Conservation (phyloP, 2,888 invertebrate genomes). For the Spialia ferax region DNA sequence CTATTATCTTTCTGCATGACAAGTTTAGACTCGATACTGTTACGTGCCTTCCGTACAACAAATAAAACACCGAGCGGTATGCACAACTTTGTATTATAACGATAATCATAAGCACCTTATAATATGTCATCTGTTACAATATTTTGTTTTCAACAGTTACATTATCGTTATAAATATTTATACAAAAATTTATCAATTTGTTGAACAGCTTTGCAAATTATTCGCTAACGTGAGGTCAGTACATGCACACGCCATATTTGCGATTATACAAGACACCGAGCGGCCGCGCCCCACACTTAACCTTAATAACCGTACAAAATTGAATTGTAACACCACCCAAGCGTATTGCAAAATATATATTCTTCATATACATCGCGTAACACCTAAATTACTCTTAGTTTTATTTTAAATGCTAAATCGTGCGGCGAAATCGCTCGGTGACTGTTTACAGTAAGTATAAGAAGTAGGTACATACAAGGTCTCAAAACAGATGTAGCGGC, state of each 20-base stretch:
- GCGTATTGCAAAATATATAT: constrained; percentile 41
- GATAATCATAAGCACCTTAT: constrained; percentile 86
- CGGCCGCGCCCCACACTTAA: constrained; percentile 36
- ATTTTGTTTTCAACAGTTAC: constrained; percentile 81
- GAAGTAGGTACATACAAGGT: constrained; percentile 30
- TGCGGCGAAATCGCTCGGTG: constrained; percentile 35
- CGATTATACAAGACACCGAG: constrained; percentile 36
- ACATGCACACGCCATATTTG: constrained; percentile 53
- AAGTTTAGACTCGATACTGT: no score
- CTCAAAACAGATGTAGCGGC: neutral
- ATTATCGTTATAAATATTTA: constrained; percentile 84
- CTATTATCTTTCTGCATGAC: no score
- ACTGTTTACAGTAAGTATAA: constrained; percentile 32
- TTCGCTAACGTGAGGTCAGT: constrained; percentile 63
- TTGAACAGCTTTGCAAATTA: constrained; percentile 76
- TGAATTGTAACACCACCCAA: constrained; percentile 36
- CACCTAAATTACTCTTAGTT: constrained; percentile 28
- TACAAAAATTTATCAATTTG: constrained; percentile 82
- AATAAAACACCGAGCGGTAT: constrained; percentile 60
- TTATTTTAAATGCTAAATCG: constrained; percentile 32
- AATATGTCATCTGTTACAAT: constrained; percentile 84
- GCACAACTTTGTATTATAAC: constrained; percentile 87
- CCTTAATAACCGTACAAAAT: constrained; percentile 43
- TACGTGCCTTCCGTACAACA: no score
- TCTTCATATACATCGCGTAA: constrained; percentile 41